Percentiles rank a stretch among this genome's conserved stretches.
These are phyloP conservation scores for Scaptomyza caliginosa DNA, from an alignment of 2,888 invertebrate genomes.

Conservation along the genomic window DNA sequence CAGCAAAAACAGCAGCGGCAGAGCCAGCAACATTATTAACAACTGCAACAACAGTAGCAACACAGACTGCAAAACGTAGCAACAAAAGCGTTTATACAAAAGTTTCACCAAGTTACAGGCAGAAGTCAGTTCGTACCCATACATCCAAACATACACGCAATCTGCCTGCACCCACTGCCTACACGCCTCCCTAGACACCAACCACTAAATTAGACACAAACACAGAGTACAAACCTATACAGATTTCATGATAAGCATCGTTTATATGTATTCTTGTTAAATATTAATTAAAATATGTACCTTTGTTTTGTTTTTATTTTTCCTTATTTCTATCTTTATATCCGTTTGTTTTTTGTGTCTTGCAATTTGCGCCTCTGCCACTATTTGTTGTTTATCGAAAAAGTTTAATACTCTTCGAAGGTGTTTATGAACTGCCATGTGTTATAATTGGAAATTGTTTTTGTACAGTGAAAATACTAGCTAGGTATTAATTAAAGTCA, in stretches of 20 bases:
- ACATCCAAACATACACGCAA: slow-evolving; percentile 14
- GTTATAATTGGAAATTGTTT: neutral
- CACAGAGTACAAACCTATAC: slow-evolving; percentile 22
- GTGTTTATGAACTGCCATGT: neutral
- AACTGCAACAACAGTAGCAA: slow-evolving; percentile 29
- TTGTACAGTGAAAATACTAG: neutral
- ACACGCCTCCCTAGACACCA: slow-evolving; percentile 8
- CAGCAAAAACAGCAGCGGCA: slow-evolving; percentile 17
- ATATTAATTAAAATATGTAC: slow-evolving; percentile 80
- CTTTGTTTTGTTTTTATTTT: slow-evolving; percentile 38
- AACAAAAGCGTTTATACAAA: slow-evolving; percentile 44
- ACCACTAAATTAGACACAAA: neutral
- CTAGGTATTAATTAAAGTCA: too few species aligned
- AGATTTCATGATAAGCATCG: slow-evolving; percentile 63
- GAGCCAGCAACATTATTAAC: slow-evolving; percentile 24
- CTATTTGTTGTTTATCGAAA: neutral
- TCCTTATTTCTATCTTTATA: neutral
- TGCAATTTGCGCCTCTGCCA: neutral
- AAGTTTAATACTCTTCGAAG: neutral
- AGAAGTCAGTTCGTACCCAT: slow-evolving; percentile 36
- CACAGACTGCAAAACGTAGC: slow-evolving; percentile 12
- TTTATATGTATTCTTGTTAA: slow-evolving; percentile 77
- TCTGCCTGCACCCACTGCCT: slow-evolving; percentile 1
- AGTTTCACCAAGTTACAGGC: slow-evolving; percentile 63
- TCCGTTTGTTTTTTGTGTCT: slow-evolving; percentile 2